Base-by-base conservation (phyloP, 2,113 vertebrate genomes). In the Poeciliopsis retropinna region DNA sequence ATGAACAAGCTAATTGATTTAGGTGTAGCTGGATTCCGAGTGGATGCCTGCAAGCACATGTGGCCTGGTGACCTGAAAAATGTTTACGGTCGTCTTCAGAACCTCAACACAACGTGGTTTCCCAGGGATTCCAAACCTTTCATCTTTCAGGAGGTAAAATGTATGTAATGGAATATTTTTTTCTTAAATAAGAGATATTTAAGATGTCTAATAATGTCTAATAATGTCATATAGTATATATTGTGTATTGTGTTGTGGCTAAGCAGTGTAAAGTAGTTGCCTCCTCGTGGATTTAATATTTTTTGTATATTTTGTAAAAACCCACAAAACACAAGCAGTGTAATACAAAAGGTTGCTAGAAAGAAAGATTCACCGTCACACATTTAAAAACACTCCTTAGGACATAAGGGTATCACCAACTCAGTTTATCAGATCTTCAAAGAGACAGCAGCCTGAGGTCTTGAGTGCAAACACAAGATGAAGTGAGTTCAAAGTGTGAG, bases 41-140 rank as follows among this genome's bases (percentile, higher is more conserved):
- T 99, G 73, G 97, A 98, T 41, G 96, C 96, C 80, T 88, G 94
- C 72, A 98, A 97, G 41, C 97, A 98, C 75, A 96, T 98, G 96
- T 98, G 97, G 97, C 97, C 97, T 0, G 95, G 92, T 22, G 97
- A 98, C 72, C 79, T 98, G 31, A 79, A 89, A 1, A 92, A 67
- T 0, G 0, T 97, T 82, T 87, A 93, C 28, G 79, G 89, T 0
- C 80, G 88, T 60, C 91, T 98, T 27, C 77, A 94, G 10, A 94
- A 95, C 77, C 94, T 98, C 29, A 97, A 92, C 79, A 93, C 84
- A 57, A 80, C 3, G 0, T 98, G 96, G 96, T 98, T 98, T 85
- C 0, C 93, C 12, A 1, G 1, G 60, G 94, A 93, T 66, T 77
- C 93, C 11, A 95, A 44, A 74, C 93, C 97, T 28, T 97, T 99